Base-by-base conservation (phyloP, 2,888 invertebrate genomes). In the Ganaspis brasiliensis region DNA sequence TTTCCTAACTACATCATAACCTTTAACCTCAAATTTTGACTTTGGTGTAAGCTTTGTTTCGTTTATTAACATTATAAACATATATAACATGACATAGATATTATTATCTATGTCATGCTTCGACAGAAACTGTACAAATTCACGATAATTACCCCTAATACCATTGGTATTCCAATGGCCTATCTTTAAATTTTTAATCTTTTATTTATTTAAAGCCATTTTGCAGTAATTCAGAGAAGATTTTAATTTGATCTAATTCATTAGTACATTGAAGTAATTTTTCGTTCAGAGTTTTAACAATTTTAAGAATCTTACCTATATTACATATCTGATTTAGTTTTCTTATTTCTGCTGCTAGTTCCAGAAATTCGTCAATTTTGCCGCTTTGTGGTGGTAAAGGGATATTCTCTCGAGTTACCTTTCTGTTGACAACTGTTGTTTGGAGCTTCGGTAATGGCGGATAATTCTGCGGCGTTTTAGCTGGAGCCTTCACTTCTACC, bases 101-200 rank as follows among this genome's bases (percentile, higher is more conserved):
- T n/a, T n/a, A n/a, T n/a, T 76, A 72, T 81, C 79, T 73, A 79
- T 57, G 1, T 82, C 70, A 37, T 79, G 45, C 21, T 40, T 37
- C 12, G 12, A 4, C 0, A 82, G 40, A 37, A 82, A 81, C 9
- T 81, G 21, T 21, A 49, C 56, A 6, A 80, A 10, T 70, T 82
- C 75, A 0, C 21, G 16, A 35, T 24, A 52, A 72, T 79, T 81
- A 21, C 55, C 12, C 0, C 16, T 55, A n/a, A 82, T 16, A 0
- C 79, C 75, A 73, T 80, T 81, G 19, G 81, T 77, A 67, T 82
- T 82, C 79, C 81, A 79, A 26, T 76, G 76, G 0, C 57, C 74
- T 8, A 76, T 52, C 10, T 16, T 55, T 55, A 55, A 55, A 19
- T 19, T 6, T 2, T 55, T 9, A 9, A 19, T 19, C 4, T 8